Evolutionary conservation across 2,888 invertebrate genomes (phyloP), one percentile per base, ranked within the genome.

Genomic region (Oscheius myriophilus): DNA sequence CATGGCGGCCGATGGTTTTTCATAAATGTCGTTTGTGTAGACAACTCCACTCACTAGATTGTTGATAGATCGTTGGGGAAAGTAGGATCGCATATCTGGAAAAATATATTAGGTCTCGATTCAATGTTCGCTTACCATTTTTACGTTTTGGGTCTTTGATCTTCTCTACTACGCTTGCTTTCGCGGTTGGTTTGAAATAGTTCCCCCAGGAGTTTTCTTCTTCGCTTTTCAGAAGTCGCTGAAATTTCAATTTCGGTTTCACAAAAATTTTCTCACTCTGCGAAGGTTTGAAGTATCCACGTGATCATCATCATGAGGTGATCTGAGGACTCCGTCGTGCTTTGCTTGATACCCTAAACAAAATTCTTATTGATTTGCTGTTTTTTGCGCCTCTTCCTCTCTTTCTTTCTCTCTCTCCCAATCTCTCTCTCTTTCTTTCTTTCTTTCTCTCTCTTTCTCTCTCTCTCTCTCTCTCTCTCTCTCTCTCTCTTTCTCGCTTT

Each of bases 181-280:
- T 90, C 80, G 92, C 87, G 16, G 23, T 54, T 12, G 91, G 91
- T 82, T 91, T 91, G 87, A 93, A 92, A 86, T 93, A 93, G 80
- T 90, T 91, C 57, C 90, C 91, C 0, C 92, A 91, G 69, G 92
- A 90, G 75, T 92, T 90, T 71, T 91, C 90, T 69, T 90, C 89
- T 66, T 89, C 90, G 59, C 88, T 88, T 69, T 88, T 87, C 77
- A 90, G 89, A 52, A 91, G 68, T 14, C 78, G 63, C 71, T 77
- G 68, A 12, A 67, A 66, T 6, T 41, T 25, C n/a, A n/a, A n/a
- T 9, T 25, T 43, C 4, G 21, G 25, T 23, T 21, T 33, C 1
- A 23, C 9, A 25, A 25, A 23, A 16, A 11, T 23, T 39, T 45
- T 68, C 52, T 67, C 46, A 53, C 67, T 21, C 53, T 45, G 25